These are phyloP conservation scores for Ceriagrion tenellum DNA, from an alignment of 2,888 invertebrate species.

Conservation along the genomic window DNA sequence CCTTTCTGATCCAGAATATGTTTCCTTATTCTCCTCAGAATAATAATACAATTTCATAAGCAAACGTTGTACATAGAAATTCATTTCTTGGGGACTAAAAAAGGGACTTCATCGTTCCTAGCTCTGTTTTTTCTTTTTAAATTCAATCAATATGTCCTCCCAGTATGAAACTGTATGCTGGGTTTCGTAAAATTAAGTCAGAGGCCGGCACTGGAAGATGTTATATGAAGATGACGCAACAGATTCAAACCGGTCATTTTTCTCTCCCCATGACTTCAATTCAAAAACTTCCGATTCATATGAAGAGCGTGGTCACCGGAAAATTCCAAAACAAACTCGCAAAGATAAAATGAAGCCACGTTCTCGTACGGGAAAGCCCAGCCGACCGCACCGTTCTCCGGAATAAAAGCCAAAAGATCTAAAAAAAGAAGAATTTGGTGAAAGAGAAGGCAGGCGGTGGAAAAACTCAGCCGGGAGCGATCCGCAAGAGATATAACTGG, in stretches of 20 bases:
- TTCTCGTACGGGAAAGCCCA: not conserved
- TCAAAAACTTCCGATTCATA: not conserved
- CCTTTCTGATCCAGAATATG: too few species aligned
- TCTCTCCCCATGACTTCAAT: not conserved
- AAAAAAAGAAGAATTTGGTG: not conserved
- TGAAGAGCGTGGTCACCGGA: not conserved
- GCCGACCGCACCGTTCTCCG: not conserved
- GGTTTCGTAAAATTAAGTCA: too few species aligned
- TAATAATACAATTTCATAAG: too few species aligned
- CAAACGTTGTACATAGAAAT: too few species aligned
- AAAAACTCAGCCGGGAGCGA: not conserved
- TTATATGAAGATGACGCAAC: too few species aligned
- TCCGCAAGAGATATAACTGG: not conserved
- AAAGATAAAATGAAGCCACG: not conserved
- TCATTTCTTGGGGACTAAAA: too few species aligned
- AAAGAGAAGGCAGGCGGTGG: not conserved
- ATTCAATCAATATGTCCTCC: too few species aligned
- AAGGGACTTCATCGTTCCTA: too few species aligned
- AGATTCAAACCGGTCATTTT: not conserved
- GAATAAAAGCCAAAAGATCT: not conserved
- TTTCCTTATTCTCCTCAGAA: too few species aligned
- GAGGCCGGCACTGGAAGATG: too few species aligned
- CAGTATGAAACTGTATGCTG: too few species aligned
- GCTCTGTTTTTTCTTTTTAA: too few species aligned
- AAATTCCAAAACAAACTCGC: slow-evolving; percentile 30